Evolutionary conservation across 2,113 vertebrate species (phyloP), one percentile per base, ranked within the genome.

Genomic region (Odocoileus virginianus): DNA sequence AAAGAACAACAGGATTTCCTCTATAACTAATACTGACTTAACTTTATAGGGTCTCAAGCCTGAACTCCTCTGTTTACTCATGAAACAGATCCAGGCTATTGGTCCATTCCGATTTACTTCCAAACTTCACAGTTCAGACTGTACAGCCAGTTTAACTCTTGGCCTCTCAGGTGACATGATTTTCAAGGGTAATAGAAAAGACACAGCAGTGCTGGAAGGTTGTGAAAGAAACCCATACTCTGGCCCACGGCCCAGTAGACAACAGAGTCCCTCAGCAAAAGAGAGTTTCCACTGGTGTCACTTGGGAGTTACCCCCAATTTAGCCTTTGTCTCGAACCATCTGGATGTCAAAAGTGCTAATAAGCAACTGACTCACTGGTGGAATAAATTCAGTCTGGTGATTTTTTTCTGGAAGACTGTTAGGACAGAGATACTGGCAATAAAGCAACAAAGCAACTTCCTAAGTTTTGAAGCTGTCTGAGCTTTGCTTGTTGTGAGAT

Each of bases 1-100:
- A 94, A 91, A 95, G 95, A 97, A 95, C 86, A 97, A 95, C 85
- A 95, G 96, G 64, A 98, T 97, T 98, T 98, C 93, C 95, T 97
- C 87, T 96, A 50, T 95, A 95, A 95, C 91, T 96, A 97, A 96
- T 97, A 98, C 96, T 98, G 97, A 97, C 95, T 96, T 97, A 96
- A 96, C 91, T 98, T 97, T 96, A 97, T 96, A 97, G 96, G 91
- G 86, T 98, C 97, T n/a, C 87, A 92, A 61, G 81, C 93, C 87
- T 96, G 93, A 97, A 98, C 78, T 64, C 28, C 52, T 98, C 88
- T 98, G 93, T 97, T 98, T 98, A 97, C 95, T 97, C 76, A 96
- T 97, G 95, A 97, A 97, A 97, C 86, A 83, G 55, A 96, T 86
- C 82, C 89, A 97, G 95, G 28, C 82, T 96, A 92, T 98, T 97